Percentiles rank a stretch among this genome's conserved stretches.
Conservation (phyloP, 2,797 vertebrate genomes). For the Alosa sapidissima region DNA sequence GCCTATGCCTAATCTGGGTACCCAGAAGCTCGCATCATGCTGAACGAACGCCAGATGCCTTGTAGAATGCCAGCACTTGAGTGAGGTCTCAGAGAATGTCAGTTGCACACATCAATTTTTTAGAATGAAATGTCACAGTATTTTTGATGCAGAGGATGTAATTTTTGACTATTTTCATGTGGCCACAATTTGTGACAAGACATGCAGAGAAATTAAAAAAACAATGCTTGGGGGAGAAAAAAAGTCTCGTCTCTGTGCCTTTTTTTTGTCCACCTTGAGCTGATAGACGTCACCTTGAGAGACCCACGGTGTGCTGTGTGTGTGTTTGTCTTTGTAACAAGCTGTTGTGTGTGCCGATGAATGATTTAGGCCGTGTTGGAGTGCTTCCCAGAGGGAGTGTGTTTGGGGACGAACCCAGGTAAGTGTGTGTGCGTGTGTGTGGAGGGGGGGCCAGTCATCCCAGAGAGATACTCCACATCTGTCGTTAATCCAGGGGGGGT, state of each 20-base stretch:
- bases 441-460: conserved; percentile 8
- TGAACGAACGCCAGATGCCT: neutral
- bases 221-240: neutral
- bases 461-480: neutral
- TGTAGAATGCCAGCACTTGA: neutral
- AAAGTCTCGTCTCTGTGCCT: neutral
- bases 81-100: neutral
- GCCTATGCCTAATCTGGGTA: neutral
- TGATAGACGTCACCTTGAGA: neutral
- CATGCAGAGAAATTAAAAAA: neutral
- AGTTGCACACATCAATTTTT: neutral
- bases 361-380: conserved; percentile 22
- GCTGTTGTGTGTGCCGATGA: conserved; percentile 14
- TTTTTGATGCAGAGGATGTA: neutral
- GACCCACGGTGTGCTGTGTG: neutral
- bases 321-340: neutral
- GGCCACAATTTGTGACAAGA: neutral
- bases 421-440: conserved; percentile 23
- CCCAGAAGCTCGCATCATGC: no score
- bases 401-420: conserved; percentile 28
- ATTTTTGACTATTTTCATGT: conserved; percentile 5
- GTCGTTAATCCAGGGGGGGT: conserved; percentile 3
- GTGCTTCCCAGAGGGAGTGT: conserved; percentile 16
- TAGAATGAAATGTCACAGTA: conserved; percentile 8
- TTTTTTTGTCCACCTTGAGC: neutral